phyloP scores from a whole-genome alignment of 2,113 vertebrate genomes.

The Phylloscopus trochiloides region DNA sequence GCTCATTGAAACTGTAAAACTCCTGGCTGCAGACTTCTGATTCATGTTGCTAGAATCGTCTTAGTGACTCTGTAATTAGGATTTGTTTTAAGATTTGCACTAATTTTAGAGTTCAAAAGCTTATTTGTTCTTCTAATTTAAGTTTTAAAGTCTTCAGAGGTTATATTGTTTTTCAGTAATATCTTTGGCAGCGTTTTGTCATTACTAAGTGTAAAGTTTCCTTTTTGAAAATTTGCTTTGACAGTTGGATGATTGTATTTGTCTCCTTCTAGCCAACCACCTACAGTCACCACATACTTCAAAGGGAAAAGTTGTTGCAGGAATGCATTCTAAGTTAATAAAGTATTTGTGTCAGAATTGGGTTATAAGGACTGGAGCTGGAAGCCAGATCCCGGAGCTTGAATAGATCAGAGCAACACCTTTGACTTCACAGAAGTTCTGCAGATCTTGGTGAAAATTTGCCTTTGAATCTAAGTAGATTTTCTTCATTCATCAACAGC shows the following conservation, averaged over 20 bases:
- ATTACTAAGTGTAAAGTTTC: neutral
- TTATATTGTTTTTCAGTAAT: neutral
- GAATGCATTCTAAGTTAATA: neutral
- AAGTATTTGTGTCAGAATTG: neutral
- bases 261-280: neutral
- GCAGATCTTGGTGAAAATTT: neutral
- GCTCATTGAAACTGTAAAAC: neutral
- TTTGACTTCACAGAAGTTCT: neutral
- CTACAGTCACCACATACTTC: neutral
- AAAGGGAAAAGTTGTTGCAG: neutral
- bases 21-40: neutral
- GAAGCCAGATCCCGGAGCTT: neutral
- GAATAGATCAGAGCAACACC: neutral
- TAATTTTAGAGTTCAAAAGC: constrained; percentile 4
- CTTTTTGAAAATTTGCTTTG: neutral
- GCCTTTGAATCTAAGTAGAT: neutral
- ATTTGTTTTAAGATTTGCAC: neutral
- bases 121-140: constrained; percentile 11
- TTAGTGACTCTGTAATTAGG: neutral
- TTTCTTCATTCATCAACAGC: neutral
- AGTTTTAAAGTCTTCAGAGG: neutral
- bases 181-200: neutral
- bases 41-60: neutral
- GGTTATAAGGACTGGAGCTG: neutral
- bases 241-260: neutral